Conservation (phyloP, 2,113 vertebrate genomes). For the Ameiurus melas region DNA sequence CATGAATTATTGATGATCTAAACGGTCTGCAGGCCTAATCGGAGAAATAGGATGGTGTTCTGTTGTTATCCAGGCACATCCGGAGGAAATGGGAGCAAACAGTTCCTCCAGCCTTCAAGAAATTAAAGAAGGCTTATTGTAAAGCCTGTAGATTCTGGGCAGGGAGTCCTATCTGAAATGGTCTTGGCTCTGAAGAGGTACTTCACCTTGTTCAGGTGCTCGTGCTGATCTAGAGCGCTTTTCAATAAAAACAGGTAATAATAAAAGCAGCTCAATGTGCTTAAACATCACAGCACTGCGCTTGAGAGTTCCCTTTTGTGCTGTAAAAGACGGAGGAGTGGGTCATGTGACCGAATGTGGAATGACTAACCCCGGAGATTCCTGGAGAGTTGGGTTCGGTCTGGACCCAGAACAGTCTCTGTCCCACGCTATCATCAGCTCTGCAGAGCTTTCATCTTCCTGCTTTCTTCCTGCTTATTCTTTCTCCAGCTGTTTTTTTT, state of each 20-base stretch:
- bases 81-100: background rate
- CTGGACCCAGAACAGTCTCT: constrained; percentile 8
- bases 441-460: constrained; percentile 47
- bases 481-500: constrained; percentile 35
- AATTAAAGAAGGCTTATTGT: background rate
- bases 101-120: background rate
- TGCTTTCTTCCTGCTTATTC: constrained; percentile 29
- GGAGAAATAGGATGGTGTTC: constrained; percentile 6
- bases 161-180: background rate
- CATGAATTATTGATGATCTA: constrained; percentile 47
- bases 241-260: background rate
- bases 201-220: background rate
- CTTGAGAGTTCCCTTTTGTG: background rate
- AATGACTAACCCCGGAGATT: constrained; percentile 41
- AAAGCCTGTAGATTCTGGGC: background rate
- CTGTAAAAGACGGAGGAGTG: constrained; percentile 25
- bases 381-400: constrained; percentile 2
- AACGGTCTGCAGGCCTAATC: constrained; percentile 35
- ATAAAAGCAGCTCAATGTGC: background rate
- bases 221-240: background rate
- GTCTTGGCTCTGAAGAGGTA: background rate
- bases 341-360: constrained; percentile 27
- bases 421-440: constrained; percentile 25
- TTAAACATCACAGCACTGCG: background rate
- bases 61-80: constrained; percentile 22